Conservation (phyloP, 2,888 invertebrate genomes). For the Scaptomyza reducta region DNA sequence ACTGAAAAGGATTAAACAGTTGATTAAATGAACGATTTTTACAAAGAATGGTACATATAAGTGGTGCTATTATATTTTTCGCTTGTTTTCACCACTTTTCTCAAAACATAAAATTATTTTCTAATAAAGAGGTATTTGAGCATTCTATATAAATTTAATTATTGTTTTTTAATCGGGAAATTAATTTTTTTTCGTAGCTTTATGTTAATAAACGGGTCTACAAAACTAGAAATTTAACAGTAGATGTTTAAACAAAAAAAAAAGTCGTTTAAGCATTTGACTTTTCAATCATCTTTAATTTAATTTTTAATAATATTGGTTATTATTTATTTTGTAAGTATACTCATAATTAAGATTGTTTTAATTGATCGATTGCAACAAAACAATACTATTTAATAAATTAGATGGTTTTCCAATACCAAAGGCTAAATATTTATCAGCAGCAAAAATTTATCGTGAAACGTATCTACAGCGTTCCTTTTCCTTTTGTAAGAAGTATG, state of each 20-base stretch:
- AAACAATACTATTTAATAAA: neutral
- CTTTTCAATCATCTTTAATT: slow-evolving; percentile 18
- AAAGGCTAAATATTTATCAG: slow-evolving; percentile 22
- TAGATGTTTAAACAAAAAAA: neutral
- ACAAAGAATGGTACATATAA: no score
- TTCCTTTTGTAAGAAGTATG: slow-evolving; percentile 23
- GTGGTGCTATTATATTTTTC: no score
- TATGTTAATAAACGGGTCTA: no score
- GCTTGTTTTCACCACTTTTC: no score
- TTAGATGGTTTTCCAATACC: slow-evolving; percentile 16
- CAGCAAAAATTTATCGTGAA: slow-evolving; percentile 18
- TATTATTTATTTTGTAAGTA: slow-evolving; percentile 11
- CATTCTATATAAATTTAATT: no score
- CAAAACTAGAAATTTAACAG: no score
- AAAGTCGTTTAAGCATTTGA: slow-evolving; percentile 11
- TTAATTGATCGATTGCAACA: slow-evolving; percentile 1
- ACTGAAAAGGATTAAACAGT: no score
- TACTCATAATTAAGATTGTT: slow-evolving; percentile 5
- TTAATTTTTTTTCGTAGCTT: no score
- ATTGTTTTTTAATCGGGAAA: no score
- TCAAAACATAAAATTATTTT: no score
- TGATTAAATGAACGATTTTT: no score
- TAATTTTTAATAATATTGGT: slow-evolving; percentile 23
- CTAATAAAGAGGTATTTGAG: no score
- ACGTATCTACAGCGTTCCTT: slow-evolving; percentile 13